A percentile compares a stretch with the other conserved stretches of the same genome.
These are phyloP conservation scores for Galleria mellonella DNA, from an alignment of 1,140 invertebrate species.

Conservation along the genomic window DNA sequence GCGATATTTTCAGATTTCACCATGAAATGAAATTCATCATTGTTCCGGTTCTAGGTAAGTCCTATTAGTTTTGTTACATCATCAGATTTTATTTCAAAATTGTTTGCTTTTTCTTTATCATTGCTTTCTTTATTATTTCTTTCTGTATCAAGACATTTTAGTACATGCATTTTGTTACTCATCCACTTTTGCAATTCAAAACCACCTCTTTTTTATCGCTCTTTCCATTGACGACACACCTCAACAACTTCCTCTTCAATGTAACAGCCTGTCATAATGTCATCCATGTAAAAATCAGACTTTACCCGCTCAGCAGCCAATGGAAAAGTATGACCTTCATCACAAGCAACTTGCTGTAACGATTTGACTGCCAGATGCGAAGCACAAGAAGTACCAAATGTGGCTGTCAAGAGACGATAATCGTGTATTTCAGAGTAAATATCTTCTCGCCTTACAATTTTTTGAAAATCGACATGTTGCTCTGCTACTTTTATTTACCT, in stretches of 20 bases:
- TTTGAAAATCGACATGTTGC: conserved; percentile 31
- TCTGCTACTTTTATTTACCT: conserved; percentile 27
- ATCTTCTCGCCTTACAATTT: conserved; percentile 36
- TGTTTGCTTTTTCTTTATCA: conserved; percentile 2
- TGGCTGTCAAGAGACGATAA: conserved; percentile 22
- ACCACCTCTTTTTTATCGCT: conserved; percentile 12
- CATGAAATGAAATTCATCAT: conserved; percentile 16
- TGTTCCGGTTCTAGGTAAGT: conserved; percentile 16
- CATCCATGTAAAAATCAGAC: conserved; percentile 27
- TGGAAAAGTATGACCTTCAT: conserved; percentile 19
- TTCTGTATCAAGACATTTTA: neutral
- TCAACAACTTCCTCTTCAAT: conserved; percentile 16
- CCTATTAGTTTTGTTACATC: conserved; percentile 19
- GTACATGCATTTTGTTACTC: conserved; percentile 9
- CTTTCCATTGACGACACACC: conserved; percentile 5
- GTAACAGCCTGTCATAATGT: conserved; percentile 34
- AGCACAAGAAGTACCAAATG: conserved; percentile 37
- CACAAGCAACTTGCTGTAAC: conserved; percentile 30
- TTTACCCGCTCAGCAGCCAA: conserved; percentile 17
- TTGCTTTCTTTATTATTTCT: neutral
- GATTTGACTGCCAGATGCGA: conserved; percentile 30
- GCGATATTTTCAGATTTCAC: neutral
- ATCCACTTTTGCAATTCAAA: conserved; percentile 28
- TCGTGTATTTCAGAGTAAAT: conserved; percentile 4
- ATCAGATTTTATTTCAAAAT: conserved; percentile 5